phyloP scores from a whole-genome alignment of 1,140 invertebrate species.

The Periplaneta americana region DNA sequence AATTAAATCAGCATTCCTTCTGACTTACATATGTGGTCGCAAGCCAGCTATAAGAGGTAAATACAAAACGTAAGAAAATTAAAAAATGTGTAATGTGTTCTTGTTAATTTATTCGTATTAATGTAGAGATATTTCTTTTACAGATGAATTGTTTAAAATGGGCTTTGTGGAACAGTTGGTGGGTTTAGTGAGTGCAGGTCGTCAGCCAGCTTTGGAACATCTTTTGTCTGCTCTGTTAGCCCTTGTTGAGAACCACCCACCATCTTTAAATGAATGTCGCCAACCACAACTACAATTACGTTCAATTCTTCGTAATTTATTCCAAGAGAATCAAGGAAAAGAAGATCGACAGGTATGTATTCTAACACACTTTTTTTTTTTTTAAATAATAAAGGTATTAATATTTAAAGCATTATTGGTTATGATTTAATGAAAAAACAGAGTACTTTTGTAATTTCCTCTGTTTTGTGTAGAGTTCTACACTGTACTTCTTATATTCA shows the following conservation, averaged over 20 bases:
- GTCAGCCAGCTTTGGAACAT: slow-evolving; percentile 46
- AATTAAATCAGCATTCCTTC: slow-evolving; percentile 64
- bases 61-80: slow-evolving; percentile 19
- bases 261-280: slow-evolving; percentile 42
- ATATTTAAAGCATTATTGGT: slow-evolving; percentile 30
- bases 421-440: background rate
- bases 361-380: slow-evolving; percentile 35
- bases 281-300: slow-evolving; percentile 43
- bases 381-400: slow-evolving; percentile 28
- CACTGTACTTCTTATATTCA: background rate
- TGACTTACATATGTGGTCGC: slow-evolving; percentile 50
- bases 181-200: slow-evolving; percentile 39
- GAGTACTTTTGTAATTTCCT: background rate
- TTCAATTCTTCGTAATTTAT: slow-evolving; percentile 35
- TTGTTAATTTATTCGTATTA: background rate
- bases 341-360: slow-evolving; percentile 33
- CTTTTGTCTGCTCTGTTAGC: slow-evolving; percentile 44
- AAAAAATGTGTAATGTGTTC: too few relatives aligned
- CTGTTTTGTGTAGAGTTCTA: background rate
- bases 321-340: slow-evolving; percentile 33
- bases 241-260: slow-evolving; percentile 41
- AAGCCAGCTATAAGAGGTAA: slow-evolving; percentile 49
- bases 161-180: slow-evolving; percentile 51
- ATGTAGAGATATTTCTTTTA: slow-evolving; percentile 11
- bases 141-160: slow-evolving; percentile 47